These are phyloP conservation scores for Myrmecophaga tridactyla DNA, from an alignment of 2,113 vertebrate species.

Conservation along the genomic window DNA sequence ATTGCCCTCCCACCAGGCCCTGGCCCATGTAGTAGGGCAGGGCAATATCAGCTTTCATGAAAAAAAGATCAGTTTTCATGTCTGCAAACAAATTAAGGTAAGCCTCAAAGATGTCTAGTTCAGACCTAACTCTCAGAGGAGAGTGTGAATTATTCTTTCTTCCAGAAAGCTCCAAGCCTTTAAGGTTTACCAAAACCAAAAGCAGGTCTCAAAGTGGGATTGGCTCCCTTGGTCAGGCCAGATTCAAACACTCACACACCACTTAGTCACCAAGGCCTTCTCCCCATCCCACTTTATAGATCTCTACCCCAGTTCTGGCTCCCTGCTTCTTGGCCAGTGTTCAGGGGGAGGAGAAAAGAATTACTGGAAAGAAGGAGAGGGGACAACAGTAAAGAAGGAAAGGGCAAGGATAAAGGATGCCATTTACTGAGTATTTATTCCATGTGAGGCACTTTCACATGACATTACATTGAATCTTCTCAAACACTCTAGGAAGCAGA, in stretches of 20 bases:
- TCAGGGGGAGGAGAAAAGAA: not conserved
- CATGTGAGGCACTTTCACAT: not conserved
- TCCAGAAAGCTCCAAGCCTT: slow-evolving; percentile 20
- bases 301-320: not conserved
- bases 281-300: not conserved
- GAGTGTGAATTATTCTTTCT: not conserved
- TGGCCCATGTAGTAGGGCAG: not conserved
- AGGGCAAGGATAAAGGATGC: not conserved
- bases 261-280: not conserved
- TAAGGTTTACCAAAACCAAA: not conserved
- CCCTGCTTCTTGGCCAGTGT: not conserved
- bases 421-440: not conserved
- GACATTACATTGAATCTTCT: not conserved
- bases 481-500: not conserved
- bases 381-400: not conserved
- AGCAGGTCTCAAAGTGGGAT: not conserved
- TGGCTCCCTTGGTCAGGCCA: not conserved
- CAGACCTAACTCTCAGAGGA: not conserved
- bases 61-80: not conserved
- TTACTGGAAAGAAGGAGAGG: not conserved
- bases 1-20: not conserved
- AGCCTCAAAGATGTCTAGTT: slow-evolving; percentile 7
- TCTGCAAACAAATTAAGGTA: not conserved
- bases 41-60: not conserved
- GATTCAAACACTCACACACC: not conserved